These are phyloP conservation scores for Scolopax mira DNA, from an alignment of 2,113 vertebrate species.

Conservation along the genomic window DNA sequence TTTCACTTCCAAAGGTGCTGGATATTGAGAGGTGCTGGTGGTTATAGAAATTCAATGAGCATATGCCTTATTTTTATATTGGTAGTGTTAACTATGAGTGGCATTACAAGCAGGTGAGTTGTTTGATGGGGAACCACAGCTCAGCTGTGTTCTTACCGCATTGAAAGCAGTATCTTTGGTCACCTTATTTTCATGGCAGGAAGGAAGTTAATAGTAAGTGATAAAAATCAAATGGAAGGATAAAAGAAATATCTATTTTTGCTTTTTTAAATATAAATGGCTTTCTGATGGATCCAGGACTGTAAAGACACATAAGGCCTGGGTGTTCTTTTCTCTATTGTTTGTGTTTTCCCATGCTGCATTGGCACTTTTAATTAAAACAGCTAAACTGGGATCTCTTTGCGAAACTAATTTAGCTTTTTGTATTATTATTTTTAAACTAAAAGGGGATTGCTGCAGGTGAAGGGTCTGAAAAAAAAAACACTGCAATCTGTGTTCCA, in stretches of 20 bases:
- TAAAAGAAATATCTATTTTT: neutral
- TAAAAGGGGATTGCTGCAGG: slow-evolving; percentile 63
- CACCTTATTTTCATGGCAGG: slow-evolving; percentile 21
- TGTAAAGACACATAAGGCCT: neutral
- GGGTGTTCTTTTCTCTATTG: slow-evolving; percentile 35
- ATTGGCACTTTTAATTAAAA: slow-evolving; percentile 62
- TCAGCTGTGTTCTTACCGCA: neutral
- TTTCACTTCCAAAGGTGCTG: slow-evolving; percentile 32
- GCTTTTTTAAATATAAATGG: neutral
- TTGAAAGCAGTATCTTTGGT: neutral
- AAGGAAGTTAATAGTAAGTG: slow-evolving; percentile 14
- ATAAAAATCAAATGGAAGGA: slow-evolving; percentile 32
- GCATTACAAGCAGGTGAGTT: neutral
- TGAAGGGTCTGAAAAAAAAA: slow-evolving; percentile 56
- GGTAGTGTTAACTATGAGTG: neutral
- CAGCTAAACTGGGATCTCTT: slow-evolving; percentile 61
- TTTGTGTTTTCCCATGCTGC: slow-evolving; percentile 61
- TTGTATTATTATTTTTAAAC: slow-evolving; percentile 54
- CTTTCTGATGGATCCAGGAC: slow-evolving; percentile 10
- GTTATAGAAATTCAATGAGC: neutral
- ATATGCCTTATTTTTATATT: neutral
- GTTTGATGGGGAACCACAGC: neutral
- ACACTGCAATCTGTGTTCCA: slow-evolving; percentile 3
- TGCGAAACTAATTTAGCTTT: slow-evolving; percentile 65
- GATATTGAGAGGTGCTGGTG: slow-evolving; percentile 36